Conservation (phyloP, 1,140 invertebrate species). For the Macrobrachium rosenbergii region DNA sequence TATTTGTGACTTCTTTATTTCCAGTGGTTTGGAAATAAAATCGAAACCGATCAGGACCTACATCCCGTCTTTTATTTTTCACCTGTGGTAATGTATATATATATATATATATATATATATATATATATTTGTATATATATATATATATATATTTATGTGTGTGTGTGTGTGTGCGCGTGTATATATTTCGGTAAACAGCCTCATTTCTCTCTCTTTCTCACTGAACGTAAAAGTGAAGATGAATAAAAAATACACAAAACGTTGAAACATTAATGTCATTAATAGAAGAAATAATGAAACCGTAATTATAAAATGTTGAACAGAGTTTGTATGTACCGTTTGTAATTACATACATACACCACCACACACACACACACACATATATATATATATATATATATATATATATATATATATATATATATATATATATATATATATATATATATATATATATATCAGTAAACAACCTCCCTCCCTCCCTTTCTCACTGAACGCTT, state of each 20-base stretch:
- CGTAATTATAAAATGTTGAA: too few relatives aligned
- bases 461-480: not conserved
- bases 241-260: too few relatives aligned
- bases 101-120: too few relatives aligned
- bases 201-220: constrained; percentile 12
- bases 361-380: constrained; percentile 18
- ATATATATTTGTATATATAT: constrained; percentile 1
- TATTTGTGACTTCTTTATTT: too few relatives aligned
- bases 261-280: too few relatives aligned
- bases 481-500: not conserved
- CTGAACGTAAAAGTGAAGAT: not conserved
- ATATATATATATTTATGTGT: constrained; percentile 8
- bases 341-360: constrained; percentile 19
- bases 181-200: not conserved
- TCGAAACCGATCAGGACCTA: too few relatives aligned
- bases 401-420: constrained; percentile 4
- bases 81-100: too few relatives aligned
- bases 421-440: constrained; percentile 16
- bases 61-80: too few relatives aligned
- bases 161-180: too few relatives aligned
- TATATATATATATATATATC: constrained; percentile 4
- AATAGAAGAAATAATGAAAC: too few relatives aligned
- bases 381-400: too few relatives aligned
- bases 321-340: not conserved
- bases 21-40: too few relatives aligned